Conservation (phyloP, 37 sponge, comb jelly and placozoan genomes). For the Mnemiopsis leidyi region DNA sequence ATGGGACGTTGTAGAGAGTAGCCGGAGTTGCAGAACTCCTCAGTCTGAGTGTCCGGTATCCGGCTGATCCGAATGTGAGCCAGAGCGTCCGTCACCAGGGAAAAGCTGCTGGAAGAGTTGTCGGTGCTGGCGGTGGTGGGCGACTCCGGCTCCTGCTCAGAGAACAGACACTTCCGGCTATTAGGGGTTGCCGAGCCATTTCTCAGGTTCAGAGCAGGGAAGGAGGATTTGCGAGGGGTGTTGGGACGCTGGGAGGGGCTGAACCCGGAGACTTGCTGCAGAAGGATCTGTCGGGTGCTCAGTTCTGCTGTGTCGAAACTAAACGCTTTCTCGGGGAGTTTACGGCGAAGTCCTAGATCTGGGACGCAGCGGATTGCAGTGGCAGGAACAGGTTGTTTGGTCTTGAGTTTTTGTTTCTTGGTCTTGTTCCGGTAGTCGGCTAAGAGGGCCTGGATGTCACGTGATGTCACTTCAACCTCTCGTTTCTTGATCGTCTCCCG, state of each 20-base stretch:
- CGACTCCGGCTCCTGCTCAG: not conserved
- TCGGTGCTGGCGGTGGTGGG: slow-evolving; percentile 31
- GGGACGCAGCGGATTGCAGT: slow-evolving; percentile 32
- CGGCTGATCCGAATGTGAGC: slow-evolving; percentile 52
- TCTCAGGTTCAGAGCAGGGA: not conserved
- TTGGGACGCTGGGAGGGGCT: not conserved
- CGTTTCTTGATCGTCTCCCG: slow-evolving; percentile 48
- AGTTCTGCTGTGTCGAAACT: slow-evolving; percentile 56
- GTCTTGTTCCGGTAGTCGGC: slow-evolving; percentile 2
- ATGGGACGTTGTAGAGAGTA: slow-evolving; percentile 32
- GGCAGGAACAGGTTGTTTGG: slow-evolving; percentile 8
- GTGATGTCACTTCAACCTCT: slow-evolving; percentile 41
- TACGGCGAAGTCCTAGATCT: not conserved
- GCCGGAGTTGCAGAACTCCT: slow-evolving; percentile 65
- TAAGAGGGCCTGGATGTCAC: slow-evolving; percentile 29
- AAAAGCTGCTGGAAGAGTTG: slow-evolving; percentile 15
- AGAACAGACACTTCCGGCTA: not conserved
- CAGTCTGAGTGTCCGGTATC: slow-evolving; percentile 53
- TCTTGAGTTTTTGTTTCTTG: slow-evolving; percentile 28
- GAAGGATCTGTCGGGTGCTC: slow-evolving; percentile 4
- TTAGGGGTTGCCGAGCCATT: not conserved
- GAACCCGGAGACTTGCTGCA: slow-evolving; percentile 45
- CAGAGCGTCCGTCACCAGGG: slow-evolving; percentile 53
- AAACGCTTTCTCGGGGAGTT: slow-evolving; percentile 53
- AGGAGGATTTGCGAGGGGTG: not conserved